Percentiles rank a stretch among this genome's conserved stretches.
These are phyloP conservation scores for Creontiades dilutus DNA, from an alignment of 2,888 invertebrate species.

Conservation along the genomic window DNA sequence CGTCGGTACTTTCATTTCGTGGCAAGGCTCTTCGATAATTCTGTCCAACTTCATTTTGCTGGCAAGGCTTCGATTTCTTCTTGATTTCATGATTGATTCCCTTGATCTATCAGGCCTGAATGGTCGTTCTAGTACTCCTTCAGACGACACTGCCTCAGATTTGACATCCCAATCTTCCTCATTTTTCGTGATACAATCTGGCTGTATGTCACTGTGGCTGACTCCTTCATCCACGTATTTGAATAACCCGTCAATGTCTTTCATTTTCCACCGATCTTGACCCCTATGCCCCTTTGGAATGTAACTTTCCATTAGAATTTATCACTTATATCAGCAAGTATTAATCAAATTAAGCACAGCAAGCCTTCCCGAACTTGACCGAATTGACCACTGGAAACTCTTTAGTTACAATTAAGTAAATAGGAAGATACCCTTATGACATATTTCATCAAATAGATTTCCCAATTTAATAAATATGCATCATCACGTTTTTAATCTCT, in stretches of 20 bases:
- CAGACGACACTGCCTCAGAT: neutral
- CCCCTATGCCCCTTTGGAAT: constrained; percentile 10
- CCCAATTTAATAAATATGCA: too few species aligned
- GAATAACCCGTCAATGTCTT: constrained; percentile 39
- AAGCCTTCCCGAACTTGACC: too few species aligned
- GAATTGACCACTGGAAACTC: too few species aligned
- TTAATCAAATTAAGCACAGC: too few species aligned
- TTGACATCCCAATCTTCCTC: neutral
- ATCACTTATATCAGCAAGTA: too few species aligned
- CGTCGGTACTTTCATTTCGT: neutral
- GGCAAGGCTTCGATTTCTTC: neutral
- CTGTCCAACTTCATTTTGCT: constrained; percentile 3
- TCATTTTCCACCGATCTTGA: constrained; percentile 58
- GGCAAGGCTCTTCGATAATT: constrained; percentile 9
- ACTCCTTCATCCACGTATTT: neutral
- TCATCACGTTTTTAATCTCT: too few species aligned
- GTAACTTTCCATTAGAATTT: constrained; percentile 31
- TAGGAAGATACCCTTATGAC: too few species aligned
- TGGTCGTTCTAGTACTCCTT: neutral
- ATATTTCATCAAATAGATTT: too few species aligned
- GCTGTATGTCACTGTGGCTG: neutral
- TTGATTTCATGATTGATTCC: neutral
- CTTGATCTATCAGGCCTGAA: neutral
- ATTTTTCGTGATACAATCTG: neutral
- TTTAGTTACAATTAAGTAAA: too few species aligned